phyloP scores from a whole-genome alignment of 1,140 invertebrate species.

The Diachasma alloeum region DNA sequence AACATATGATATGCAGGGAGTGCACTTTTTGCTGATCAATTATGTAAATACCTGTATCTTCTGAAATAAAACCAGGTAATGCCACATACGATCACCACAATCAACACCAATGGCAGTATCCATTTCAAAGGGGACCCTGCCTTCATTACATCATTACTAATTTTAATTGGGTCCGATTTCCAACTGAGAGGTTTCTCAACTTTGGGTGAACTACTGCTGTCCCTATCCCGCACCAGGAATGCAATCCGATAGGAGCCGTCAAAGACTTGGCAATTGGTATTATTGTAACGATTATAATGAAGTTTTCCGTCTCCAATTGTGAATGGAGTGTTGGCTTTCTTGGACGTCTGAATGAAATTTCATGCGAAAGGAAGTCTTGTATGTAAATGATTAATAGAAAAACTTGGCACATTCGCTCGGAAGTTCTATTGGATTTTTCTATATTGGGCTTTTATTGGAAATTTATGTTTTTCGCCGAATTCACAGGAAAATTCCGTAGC shows the following conservation, averaged over 20 bases:
- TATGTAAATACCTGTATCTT: neutral
- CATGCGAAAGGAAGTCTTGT: neutral
- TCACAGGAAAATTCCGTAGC: too few species aligned
- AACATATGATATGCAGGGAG: neutral
- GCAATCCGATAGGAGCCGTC: neutral
- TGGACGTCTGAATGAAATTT: slow-evolving; percentile 8
- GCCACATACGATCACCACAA: slow-evolving; percentile 1
- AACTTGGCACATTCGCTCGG: too few species aligned
- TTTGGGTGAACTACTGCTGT: neutral
- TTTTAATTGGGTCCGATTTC: slow-evolving; percentile 11
- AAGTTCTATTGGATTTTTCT: too few species aligned
- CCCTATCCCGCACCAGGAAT: slow-evolving; percentile 28
- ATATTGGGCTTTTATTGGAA: too few species aligned
- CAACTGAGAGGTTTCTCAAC: neutral
- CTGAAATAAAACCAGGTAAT: neutral
- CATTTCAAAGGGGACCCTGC: neutral
- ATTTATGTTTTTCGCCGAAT: too few species aligned
- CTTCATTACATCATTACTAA: neutral
- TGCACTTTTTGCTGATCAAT: neutral
- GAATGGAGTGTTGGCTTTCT: slow-evolving; percentile 24
- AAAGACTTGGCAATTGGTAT: slow-evolving; percentile 39
- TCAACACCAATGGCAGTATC: slow-evolving; percentile 8
- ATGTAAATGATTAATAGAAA: neutral
- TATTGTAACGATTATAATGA: slow-evolving; percentile 8
- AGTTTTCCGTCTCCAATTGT: slow-evolving; percentile 35